Evolutionary conservation across 2,888 invertebrate genomes (phyloP), one percentile per base, ranked within the genome.

Genomic region (Chrysodeixis includens): DNA sequence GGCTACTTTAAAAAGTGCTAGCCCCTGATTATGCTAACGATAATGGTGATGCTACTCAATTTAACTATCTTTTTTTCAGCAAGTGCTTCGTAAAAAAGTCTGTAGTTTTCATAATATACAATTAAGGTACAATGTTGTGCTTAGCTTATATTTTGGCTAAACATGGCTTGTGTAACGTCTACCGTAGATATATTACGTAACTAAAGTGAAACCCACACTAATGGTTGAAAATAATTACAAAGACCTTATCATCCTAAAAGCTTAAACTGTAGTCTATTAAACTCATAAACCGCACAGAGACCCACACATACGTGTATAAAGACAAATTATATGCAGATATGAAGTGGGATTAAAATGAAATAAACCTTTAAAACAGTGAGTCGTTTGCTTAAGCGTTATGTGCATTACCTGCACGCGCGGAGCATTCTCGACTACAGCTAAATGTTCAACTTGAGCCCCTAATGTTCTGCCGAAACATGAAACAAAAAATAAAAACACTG

Each of bases 381-480:
- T 89, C 90, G 88, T 91, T 90, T 88, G 86, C 89, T 84, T 91
- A 91, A 91, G 85, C 89, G 90, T 83, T 85, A 81, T 85, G 79
- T 83, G 89, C 90, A 90, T 91, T 91, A 91, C 89, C 88, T 90
- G 89, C 87, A 88, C 80, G 78, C 84, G 78, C 65, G 69, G 65
- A 60, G 74, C 76, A 69, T 71, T 81, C 81, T 78, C 83, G n/a
- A n/a, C n/a, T n/a, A n/a, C n/a, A 76, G 66, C 74, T 74, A 65
- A 79, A 79, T 78, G 79, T 78, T 77, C 63, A 76, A 69, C 61
- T 63, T 79, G 66, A 79, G 58, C 59, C 66, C 35, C 59, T 79
- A 79, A 79, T 68, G 75, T 61, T 57, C 70, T 22, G 55, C 56
- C 61, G 40, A 61, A 77, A 69, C 69, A 73, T 66, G 72, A 68